Base-by-base conservation (phyloP, 2,888 invertebrate species). In the Arge pagana region DNA sequence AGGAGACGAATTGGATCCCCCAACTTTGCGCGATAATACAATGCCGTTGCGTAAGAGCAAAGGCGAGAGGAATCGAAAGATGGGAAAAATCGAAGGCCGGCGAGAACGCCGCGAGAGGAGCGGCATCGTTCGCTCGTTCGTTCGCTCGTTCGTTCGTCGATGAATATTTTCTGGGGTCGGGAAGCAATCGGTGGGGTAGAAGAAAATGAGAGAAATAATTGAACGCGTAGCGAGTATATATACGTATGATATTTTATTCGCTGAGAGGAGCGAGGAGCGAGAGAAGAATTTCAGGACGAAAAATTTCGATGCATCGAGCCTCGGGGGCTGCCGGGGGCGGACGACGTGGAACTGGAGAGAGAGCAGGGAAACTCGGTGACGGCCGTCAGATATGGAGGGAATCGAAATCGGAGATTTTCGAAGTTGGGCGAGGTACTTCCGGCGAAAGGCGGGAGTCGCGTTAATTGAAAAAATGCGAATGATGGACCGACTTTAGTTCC, bases 401-500 rank as follows among this genome's bases (percentile, higher is more conserved):
- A 42, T 42, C 42, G 42, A 31, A 42, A 42, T 42, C 42, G 42
- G 31, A 42, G 18, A 30, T 42, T 30, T 21, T 19, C 6, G 8
- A 16, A 26, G 21, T 26, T 19, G 18, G 19, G 7, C 2, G 40
- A 8, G 40, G 15, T 28, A 7, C 6, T 18, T 30, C 42, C 19
- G 42, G 18, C 13, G 16, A 7, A 33, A 15, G 33, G 33, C 33
- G 16, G 19, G 40, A 16, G 11, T 15, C 30, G 28, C 26, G 42
- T 42, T 42, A 42, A 42, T 42, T 42, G 42, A 31, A 42, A n/a
- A 42, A 42, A 42, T 42, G 30, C 18, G 42, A 21, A 42, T 42
- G 42, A 42, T 42, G 42, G 42, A 42, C 42, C 18, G 42, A 31
- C 42, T 23, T 28, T 42, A 42, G 30, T 41, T 41, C 28, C 18